Conservation (phyloP, 2,113 vertebrate species). For the Felis chaus region DNA sequence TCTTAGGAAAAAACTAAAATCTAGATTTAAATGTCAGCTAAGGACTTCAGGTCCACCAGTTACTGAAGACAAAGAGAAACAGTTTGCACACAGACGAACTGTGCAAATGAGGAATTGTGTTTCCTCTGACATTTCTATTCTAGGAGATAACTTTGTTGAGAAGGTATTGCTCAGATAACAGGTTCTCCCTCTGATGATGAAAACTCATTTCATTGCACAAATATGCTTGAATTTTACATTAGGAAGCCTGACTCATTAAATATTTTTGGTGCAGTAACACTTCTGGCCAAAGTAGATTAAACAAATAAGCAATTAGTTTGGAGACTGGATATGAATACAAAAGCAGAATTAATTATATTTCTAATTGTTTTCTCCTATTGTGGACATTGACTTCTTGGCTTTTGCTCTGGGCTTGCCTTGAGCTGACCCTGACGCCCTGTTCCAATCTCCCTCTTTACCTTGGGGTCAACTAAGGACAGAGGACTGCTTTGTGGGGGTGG, state of each 20-base stretch:
- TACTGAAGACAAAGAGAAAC: neutral
- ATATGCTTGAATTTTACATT: constrained; percentile 65
- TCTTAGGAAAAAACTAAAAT: neutral
- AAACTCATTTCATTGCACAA: constrained; percentile 63
- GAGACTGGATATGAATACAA: constrained; percentile 64
- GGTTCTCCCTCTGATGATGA: constrained; percentile 15
- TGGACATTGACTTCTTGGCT: constrained; percentile 24
- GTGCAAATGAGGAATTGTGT: neutral
- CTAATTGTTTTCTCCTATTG: constrained; percentile 54
- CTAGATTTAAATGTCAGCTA: neutral
- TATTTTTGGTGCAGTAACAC: constrained; percentile 71
- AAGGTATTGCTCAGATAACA: constrained; percentile 26
- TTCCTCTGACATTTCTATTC: constrained; percentile 30
- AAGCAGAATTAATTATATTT: constrained; percentile 71
- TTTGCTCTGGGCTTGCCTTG: neutral
- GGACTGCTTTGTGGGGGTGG: neutral
- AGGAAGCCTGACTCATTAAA: constrained; percentile 72
- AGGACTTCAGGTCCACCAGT: neutral
- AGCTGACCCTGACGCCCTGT: neutral
- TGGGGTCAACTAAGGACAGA: neutral
- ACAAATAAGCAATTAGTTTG: constrained; percentile 77
- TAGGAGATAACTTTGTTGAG: neutral
- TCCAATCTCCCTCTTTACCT: neutral
- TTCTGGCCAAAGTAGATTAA: constrained; percentile 77
- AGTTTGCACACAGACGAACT: neutral